Evolutionary conservation across 2,888 invertebrate species (phyloP).

Genomic region (Petrophora chlorosata): DNA sequence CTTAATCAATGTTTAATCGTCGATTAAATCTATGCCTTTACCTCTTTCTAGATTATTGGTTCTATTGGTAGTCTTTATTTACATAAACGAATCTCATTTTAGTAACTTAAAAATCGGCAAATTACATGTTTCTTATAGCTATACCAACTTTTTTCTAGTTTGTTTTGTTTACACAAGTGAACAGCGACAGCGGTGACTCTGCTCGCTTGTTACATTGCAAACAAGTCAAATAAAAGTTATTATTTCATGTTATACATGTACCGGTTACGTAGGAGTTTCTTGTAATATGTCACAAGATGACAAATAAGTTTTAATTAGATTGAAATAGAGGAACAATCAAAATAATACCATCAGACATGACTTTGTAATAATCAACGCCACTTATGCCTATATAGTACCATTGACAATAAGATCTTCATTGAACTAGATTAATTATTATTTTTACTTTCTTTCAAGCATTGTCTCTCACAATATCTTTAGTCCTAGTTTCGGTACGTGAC

Average conservation of each 20-base stretch:
- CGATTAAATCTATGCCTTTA: background rate
- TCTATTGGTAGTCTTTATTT: background rate
- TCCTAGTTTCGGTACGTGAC: slow-evolving; percentile 10
- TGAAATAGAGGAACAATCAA: too few species aligned
- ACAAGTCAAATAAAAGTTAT: slow-evolving; percentile 4
- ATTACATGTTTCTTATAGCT: background rate
- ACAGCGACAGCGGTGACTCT: background rate
- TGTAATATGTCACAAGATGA: background rate
- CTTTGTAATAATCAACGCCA: too few species aligned
- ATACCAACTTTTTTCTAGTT: slow-evolving; percentile 20
- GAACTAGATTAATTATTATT: background rate
- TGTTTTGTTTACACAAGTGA: slow-evolving; percentile 23
- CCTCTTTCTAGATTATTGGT: background rate
- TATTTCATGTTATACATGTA: background rate
- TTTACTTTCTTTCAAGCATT: background rate
- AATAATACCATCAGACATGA: too few species aligned
- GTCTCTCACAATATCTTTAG: background rate
- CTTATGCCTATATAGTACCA: too few species aligned
- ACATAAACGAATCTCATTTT: background rate
- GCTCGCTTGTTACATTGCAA: slow-evolving; percentile 3
- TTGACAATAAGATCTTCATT: background rate
- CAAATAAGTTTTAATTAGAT: too few species aligned
- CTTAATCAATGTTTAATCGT: too few species aligned
- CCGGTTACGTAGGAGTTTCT: background rate
- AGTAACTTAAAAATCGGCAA: background rate